Conservation (phyloP, 2,113 vertebrate genomes). For the Pluvialis apricaria region DNA sequence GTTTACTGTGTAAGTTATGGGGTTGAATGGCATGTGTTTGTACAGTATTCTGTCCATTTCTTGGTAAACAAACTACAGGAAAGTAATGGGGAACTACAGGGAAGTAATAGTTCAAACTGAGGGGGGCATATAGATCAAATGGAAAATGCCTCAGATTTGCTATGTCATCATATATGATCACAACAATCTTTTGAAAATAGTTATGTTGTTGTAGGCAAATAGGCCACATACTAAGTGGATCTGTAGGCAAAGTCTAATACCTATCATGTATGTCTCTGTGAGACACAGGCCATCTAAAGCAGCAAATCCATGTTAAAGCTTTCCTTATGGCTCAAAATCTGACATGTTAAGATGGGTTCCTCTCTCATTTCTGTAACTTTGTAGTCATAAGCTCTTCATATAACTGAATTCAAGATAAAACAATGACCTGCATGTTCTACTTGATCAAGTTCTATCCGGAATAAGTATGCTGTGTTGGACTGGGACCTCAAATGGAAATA, state of each 20-base stretch:
- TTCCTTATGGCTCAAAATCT: background rate
- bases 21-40: background rate
- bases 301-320: background rate
- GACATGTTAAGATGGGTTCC: background rate
- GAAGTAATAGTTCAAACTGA: background rate
- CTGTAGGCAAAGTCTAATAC: background rate
- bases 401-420: background rate
- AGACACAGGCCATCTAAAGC: background rate
- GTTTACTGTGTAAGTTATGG: background rate
- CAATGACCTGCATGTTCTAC: background rate
- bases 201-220: background rate
- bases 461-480: fast-evolving
- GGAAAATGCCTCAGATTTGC: background rate
- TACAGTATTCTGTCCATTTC: background rate
- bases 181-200: background rate
- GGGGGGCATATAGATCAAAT: background rate
- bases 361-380: background rate
- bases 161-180: background rate
- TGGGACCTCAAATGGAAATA: background rate
- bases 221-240: background rate
- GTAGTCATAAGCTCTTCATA: background rate
- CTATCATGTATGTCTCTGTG: background rate
- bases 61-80: background rate
- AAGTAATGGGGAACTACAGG: background rate
- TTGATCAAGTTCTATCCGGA: background rate